Evolutionary conservation across 1,140 invertebrate species (phyloP).

Genomic region (Augochlora pura): DNA sequence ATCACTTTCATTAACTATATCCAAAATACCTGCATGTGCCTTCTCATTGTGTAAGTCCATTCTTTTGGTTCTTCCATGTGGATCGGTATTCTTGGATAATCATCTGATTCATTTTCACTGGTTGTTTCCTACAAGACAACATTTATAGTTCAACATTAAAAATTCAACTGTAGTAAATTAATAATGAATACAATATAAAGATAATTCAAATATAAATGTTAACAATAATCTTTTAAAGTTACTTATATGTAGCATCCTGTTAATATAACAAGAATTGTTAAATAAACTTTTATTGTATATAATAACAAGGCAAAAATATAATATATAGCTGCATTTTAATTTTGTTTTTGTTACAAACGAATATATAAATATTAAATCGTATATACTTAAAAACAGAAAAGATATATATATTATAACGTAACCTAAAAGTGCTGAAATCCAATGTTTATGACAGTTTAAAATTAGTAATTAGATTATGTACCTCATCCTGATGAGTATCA

Average conservation of each 20-base stretch:
- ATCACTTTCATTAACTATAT: neutral
- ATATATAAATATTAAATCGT: neutral
- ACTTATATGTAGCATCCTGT: neutral
- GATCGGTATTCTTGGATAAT: slow-evolving; percentile 60
- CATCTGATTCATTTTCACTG: slow-evolving; percentile 57
- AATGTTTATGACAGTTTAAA: neutral
- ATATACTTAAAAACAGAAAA: neutral
- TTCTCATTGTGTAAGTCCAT: slow-evolving; percentile 85
- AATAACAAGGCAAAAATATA: neutral
- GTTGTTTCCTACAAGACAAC: slow-evolving; percentile 62
- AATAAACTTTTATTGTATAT: neutral
- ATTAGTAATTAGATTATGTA: slow-evolving; percentile 33
- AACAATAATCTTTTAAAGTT: neutral
- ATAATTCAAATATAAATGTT: too few species aligned
- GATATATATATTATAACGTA: slow-evolving; percentile 7
- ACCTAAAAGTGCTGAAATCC: neutral
- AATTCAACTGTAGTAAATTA: neutral
- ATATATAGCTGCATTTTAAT: neutral
- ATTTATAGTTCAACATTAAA: neutral
- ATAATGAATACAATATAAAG: too few species aligned
- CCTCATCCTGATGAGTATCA: slow-evolving; percentile 63
- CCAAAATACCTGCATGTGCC: slow-evolving; percentile 82
- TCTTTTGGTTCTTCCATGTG: slow-evolving; percentile 71
- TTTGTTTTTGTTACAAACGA: neutral
- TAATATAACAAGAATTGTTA: neutral